These are phyloP conservation scores for Centropus unirufus DNA, from an alignment of 2,113 vertebrate species.

Conservation along the genomic window DNA sequence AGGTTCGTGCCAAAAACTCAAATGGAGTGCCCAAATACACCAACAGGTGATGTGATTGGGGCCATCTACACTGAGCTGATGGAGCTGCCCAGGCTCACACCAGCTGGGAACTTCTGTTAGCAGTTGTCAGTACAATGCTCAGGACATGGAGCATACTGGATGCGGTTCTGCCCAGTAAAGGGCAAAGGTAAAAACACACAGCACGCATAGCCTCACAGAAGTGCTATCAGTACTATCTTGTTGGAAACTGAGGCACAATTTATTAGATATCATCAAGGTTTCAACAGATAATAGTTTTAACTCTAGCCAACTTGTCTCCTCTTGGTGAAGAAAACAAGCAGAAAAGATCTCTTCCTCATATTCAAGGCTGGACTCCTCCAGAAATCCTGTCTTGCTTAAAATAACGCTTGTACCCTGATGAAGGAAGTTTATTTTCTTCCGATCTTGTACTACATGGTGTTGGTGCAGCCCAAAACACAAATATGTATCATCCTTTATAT, in stretches of 20 bases:
- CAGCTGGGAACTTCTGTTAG: not conserved
- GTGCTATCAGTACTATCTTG: rapidly evolving
- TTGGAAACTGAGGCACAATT: not conserved
- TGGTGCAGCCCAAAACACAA: not conserved
- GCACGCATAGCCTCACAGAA: not conserved
- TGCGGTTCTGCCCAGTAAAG: not conserved
- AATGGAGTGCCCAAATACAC: not conserved
- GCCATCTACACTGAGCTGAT: not conserved
- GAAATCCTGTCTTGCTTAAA: constrained; percentile 34
- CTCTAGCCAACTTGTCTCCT: not conserved
- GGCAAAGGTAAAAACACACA: not conserved
- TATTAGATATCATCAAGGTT: not conserved
- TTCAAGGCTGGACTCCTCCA: not conserved
- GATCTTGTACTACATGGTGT: not conserved
- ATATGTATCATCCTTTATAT: not conserved
- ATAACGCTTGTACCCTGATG: not conserved
- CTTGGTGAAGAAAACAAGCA: not conserved
- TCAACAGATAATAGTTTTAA: not conserved
- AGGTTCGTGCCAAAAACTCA: not conserved
- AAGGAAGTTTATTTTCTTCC: constrained; percentile 53
- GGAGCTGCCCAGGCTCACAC: not conserved
- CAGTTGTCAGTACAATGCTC: rapidly evolving
- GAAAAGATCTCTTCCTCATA: not conserved
- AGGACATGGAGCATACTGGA: not conserved
- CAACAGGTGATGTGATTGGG: not conserved